Evolutionary conservation across 2,113 vertebrate species (phyloP).

Genomic region (Puffinus mauretanicus): DNA sequence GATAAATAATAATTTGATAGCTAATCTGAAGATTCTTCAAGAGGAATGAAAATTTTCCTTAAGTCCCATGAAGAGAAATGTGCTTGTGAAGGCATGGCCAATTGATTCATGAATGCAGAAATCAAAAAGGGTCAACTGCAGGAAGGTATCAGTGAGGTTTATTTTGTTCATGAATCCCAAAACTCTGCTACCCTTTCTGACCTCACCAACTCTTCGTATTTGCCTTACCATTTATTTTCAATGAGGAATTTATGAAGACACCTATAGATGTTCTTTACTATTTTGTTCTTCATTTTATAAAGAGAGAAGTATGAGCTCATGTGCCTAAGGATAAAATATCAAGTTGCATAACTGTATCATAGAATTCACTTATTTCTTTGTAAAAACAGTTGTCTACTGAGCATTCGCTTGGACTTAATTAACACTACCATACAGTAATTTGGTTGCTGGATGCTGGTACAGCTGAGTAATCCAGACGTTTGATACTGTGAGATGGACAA

Average conservation of each 20-base stretch:
- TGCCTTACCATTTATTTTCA: background rate
- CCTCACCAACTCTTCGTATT: background rate
- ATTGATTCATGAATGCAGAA: background rate
- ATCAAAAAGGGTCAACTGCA: background rate
- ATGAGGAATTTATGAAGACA: background rate
- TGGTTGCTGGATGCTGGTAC: background rate
- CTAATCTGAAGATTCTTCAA: background rate
- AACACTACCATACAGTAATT: background rate
- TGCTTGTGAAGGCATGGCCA: background rate
- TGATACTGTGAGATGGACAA: background rate
- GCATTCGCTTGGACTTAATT: background rate
- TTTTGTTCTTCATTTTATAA: background rate
- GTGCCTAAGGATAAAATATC: background rate
- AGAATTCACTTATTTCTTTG: background rate
- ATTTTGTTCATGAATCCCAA: background rate
- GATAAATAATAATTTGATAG: background rate
- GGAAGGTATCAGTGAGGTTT: background rate
- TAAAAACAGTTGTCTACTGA: background rate
- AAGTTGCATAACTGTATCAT: background rate
- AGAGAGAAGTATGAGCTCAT: background rate
- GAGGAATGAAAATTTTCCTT: background rate
- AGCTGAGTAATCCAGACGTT: background rate
- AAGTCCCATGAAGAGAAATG: background rate
- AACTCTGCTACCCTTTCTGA: background rate
- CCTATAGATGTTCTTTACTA: background rate